Evolutionary conservation across 1,140 invertebrate species (phyloP).

Genomic region (Diuraphis noxia): DNA sequence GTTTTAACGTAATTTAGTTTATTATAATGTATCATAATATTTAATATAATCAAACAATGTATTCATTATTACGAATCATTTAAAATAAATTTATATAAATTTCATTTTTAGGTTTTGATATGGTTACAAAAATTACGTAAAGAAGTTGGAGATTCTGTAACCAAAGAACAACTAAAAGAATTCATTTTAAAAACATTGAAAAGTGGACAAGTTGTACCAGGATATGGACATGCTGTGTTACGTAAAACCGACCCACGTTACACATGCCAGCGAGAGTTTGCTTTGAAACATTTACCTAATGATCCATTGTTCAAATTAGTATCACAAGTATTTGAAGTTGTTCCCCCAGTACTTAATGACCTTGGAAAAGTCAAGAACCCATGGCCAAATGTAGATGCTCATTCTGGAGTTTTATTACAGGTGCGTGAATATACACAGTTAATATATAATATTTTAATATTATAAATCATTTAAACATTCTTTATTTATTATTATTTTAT

Average conservation of each 20-base stretch:
- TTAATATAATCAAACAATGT: too few relatives aligned
- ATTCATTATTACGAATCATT: too few relatives aligned
- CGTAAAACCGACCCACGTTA: slow-evolving; percentile 96
- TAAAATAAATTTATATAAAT: neutral
- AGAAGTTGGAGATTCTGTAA: slow-evolving; percentile 78
- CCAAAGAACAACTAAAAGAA: slow-evolving; percentile 86
- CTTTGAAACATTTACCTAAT: slow-evolving; percentile 89
- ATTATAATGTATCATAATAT: too few relatives aligned
- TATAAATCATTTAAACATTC: slow-evolving; percentile 39
- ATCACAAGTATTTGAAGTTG: slow-evolving; percentile 90
- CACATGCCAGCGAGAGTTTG: slow-evolving; percentile 93
- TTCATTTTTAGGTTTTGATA: slow-evolving; percentile 69
- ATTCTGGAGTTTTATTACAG: slow-evolving; percentile 90
- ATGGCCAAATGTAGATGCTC: slow-evolving; percentile 98
- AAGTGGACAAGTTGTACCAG: slow-evolving; percentile 92
- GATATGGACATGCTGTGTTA: slow-evolving; percentile 95
- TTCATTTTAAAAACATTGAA: slow-evolving; percentile 95
- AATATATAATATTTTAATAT: neutral
- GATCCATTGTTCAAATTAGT: slow-evolving; percentile 91
- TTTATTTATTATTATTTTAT: slow-evolving; percentile 61
- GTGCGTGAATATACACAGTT: slow-evolving; percentile 59
- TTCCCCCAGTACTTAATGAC: slow-evolving; percentile 89
- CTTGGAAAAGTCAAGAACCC: slow-evolving; percentile 98
- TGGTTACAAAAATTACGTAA: slow-evolving; percentile 81
- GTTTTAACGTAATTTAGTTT: too few relatives aligned